Conservation (phyloP, 2,113 vertebrate genomes). For the Microcebus murinus region DNA sequence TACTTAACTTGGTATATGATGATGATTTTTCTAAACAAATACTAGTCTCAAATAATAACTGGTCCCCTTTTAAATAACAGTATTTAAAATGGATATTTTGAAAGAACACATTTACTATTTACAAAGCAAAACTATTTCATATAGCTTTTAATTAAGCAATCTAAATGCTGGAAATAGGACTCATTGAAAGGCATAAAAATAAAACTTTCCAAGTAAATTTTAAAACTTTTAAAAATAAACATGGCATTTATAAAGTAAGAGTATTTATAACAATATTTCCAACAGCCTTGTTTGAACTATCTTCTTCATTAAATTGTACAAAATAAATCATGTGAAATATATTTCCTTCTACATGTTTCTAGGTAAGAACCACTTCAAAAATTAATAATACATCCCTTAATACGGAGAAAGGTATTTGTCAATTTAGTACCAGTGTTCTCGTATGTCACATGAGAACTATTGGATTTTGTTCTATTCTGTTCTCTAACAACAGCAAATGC, state of each 20-base stretch:
- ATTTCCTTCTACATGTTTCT: background rate
- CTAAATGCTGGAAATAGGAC: background rate
- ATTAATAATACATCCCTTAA: background rate
- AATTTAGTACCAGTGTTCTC: background rate
- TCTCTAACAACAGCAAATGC: background rate
- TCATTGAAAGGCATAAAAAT: background rate
- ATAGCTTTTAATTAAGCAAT: background rate
- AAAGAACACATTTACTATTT: background rate
- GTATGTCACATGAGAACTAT: background rate
- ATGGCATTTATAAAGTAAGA: background rate
- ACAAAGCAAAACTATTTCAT: background rate
- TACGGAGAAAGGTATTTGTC: background rate
- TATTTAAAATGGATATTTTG: background rate
- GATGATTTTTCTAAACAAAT: background rate
- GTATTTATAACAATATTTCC: background rate
- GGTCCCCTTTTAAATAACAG: background rate
- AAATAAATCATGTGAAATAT: background rate
- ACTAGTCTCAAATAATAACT: background rate
- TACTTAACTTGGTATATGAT: background rate
- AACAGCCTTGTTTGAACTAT: background rate
- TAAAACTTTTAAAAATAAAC: background rate
- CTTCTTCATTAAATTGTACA: background rate
- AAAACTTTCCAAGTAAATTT: conserved; percentile 11
- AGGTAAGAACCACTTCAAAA: conserved; percentile 12
- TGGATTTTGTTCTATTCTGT: background rate